Evolutionary conservation across 2,888 invertebrate genomes (phyloP), one percentile per base, ranked within the genome.

Genomic region (Epistrophe grossulariae): DNA sequence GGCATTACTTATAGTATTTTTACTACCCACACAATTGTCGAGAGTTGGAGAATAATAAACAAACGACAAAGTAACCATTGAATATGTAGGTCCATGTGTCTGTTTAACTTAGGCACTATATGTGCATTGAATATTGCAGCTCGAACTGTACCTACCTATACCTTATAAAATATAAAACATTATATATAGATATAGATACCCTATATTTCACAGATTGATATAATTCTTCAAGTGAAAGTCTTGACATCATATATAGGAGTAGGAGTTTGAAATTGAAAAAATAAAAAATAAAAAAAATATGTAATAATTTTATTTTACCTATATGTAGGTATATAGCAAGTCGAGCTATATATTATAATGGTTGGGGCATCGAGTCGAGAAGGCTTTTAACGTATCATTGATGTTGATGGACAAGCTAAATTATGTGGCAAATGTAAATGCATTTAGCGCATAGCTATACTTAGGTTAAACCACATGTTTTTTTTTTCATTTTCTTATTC

Each of bases 311-410:
- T 48, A 72, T 72, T 60, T 71, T 43, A 62, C 11, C 57, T 35
- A 62, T 24, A n/a, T 2, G 31, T 31, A 31, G 0, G 4, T 31
- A 31, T 7, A 31, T 7, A 31, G 4, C 2, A 19, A 9, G n/a
- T n/a, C n/a, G 17, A 17, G 43, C 40, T 5, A 57, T 24, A 45
- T 60, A 60, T 40, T 60, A 60, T 45, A 45, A 59, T 15, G 19
- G 28, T 38, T 45, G 66, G 74, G 70, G 83, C 79, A 87, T 74
- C 52, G 79, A 76, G 48, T 70, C 71, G 87, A 83, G 70, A 85
- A 82, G 81, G 81, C 82, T 82, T 85, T 82, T 78, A 85, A 85
- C 85, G 82, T 85, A 78, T 78, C 78, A 85, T 82, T 85, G 82
- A 77, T 73, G 62, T 81, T 85, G 73, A 74, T 71, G 78, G 82